These are phyloP conservation scores for Zeuzera pyrina DNA, from an alignment of 2,888 invertebrate genomes.

Conservation along the genomic window DNA sequence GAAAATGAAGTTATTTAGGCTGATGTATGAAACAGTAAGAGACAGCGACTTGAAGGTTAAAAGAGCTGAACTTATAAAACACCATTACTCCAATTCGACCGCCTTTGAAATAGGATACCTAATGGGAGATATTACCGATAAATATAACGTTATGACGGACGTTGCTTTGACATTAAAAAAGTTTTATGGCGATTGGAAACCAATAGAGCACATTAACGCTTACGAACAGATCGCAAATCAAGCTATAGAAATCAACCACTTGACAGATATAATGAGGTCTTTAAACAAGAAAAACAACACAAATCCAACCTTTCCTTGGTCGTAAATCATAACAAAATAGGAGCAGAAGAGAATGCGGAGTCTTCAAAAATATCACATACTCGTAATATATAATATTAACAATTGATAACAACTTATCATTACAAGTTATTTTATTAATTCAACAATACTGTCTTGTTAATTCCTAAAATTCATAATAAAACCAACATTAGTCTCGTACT, in stretches of 20 bases:
- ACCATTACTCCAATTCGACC: constrained; percentile 31
- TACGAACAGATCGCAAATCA: constrained; percentile 53
- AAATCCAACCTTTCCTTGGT: too few species aligned
- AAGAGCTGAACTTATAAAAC: constrained; percentile 37
- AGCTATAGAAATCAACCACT: constrained; percentile 38
- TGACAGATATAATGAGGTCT: constrained; percentile 32
- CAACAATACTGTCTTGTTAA: too few species aligned
- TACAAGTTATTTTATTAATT: too few species aligned
- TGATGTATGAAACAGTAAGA: constrained; percentile 49
- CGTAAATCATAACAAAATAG: too few species aligned
- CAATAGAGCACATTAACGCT: constrained; percentile 53
- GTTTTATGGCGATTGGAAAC: constrained; percentile 38
- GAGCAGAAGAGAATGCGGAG: too few species aligned
- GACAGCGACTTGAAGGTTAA: constrained; percentile 45
- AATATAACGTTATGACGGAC: constrained; percentile 35
- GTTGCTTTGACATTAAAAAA: constrained; percentile 32
- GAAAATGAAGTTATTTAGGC: constrained; percentile 43
- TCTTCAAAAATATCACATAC: too few species aligned
- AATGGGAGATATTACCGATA: constrained; percentile 42
- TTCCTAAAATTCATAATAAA: too few species aligned
- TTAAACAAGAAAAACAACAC: too few species aligned
- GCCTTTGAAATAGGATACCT: constrained; percentile 41
- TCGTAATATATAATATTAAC: too few species aligned
- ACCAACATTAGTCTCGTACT: too few species aligned
- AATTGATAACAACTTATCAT: too few species aligned